Percentiles rank a stretch among this genome's conserved stretches.
Evolutionary conservation across 2,113 vertebrate species (phyloP).

Genomic region (Sylvietta virens): DNA sequence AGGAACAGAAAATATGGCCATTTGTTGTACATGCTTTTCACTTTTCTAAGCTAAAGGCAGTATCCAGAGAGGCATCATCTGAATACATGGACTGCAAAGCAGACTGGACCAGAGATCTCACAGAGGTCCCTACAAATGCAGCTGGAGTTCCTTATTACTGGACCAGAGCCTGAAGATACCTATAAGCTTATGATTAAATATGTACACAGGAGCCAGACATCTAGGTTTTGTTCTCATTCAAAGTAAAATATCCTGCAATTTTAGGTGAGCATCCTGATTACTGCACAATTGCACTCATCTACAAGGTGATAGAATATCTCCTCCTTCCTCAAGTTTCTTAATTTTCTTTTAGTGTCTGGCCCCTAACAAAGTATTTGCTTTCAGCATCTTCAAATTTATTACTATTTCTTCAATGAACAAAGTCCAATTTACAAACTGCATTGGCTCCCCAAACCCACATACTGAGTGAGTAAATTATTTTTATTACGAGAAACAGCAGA

Average conservation of each 20-base stretch:
- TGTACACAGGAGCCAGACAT: not conserved
- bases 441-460: not conserved
- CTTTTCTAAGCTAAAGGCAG: not conserved
- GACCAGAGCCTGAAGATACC: not conserved
- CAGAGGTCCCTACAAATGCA: not conserved
- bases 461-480: conserved; percentile 21
- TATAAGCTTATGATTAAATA: not conserved
- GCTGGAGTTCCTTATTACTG: not conserved
- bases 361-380: not conserved
- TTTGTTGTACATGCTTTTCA: not conserved
- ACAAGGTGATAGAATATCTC: not conserved
- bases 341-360: not conserved
- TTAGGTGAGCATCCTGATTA: not conserved
- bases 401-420: not conserved
- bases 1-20: not conserved
- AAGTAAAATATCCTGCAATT: not conserved
- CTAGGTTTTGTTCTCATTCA: not conserved
- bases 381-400: conserved; percentile 15
- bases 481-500: not conserved
- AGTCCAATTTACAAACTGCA: not conserved
- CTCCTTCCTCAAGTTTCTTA: not conserved
- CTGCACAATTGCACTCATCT: not conserved
- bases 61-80: not conserved
- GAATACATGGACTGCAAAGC: not conserved
- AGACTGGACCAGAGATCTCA: not conserved